These are phyloP conservation scores for Irena cyanogastra DNA, from an alignment of 2,113 vertebrate genomes.

Conservation along the genomic window DNA sequence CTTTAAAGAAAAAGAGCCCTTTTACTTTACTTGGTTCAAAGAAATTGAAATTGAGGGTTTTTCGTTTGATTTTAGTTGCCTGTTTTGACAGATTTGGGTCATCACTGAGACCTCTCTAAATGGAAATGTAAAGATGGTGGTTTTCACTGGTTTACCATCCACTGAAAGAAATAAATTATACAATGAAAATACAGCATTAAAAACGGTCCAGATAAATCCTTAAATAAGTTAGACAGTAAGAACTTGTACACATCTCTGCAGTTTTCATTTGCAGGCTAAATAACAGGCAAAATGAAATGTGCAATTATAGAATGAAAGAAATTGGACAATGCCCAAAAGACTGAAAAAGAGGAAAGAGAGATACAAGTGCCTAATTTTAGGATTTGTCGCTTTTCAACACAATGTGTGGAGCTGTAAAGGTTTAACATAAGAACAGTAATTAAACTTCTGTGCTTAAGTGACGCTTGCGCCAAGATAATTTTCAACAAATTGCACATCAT, in stretches of 20 bases:
- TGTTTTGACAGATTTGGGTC: conserved; percentile 47
- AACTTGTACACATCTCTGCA: background rate
- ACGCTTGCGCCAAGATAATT: conserved; percentile 7
- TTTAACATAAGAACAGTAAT: conserved; percentile 16
- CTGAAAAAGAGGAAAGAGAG: conserved; percentile 20
- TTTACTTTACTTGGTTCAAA: background rate
- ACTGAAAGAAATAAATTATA: background rate
- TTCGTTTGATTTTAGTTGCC: conserved; percentile 15
- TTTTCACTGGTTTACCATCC: background rate
- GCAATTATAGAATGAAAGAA: conserved; percentile 48
- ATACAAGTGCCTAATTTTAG: conserved; percentile 23
- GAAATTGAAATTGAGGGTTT: background rate
- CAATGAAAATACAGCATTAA: background rate
- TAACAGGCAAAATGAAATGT: background rate
- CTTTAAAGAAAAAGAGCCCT: background rate
- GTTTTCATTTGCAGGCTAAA: background rate
- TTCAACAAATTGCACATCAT: conserved; percentile 19
- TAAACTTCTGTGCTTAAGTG: conserved; percentile 7
- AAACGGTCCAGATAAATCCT: background rate
- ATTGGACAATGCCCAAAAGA: conserved; percentile 10
- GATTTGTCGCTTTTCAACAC: background rate
- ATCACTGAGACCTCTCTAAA: background rate
- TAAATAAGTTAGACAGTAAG: conserved; percentile 20
- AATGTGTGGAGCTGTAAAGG: background rate
- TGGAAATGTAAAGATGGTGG: background rate